Conservation (phyloP, 2,797 vertebrate species). For the Rhabdophis nuchalis region DNA sequence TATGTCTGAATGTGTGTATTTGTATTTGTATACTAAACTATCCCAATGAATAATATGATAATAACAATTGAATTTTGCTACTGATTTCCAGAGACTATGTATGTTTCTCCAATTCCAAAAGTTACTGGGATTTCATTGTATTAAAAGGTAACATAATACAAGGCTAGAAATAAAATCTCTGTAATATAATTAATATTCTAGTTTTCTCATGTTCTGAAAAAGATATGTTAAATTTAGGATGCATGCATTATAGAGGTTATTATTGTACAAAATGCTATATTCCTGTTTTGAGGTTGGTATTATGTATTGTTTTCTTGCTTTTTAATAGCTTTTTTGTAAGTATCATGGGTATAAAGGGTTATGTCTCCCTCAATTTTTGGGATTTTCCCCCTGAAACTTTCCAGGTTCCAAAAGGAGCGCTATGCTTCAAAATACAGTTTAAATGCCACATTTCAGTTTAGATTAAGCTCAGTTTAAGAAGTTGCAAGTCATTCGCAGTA, state of each 20-base stretch:
- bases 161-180: slow-evolving; percentile 8
- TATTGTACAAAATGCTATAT: background rate
- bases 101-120: background rate
- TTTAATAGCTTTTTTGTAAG: background rate
- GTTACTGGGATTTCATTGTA: background rate
- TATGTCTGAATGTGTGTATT: background rate
- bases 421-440: background rate
- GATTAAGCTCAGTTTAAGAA: background rate
- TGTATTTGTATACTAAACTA: background rate
- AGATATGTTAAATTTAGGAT: background rate
- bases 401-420: background rate
- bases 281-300: slow-evolving; percentile 7
- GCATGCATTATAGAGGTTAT: background rate
- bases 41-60: background rate
- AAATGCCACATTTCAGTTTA: background rate
- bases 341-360: background rate
- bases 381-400: background rate
- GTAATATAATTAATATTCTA: background rate
- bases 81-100: background rate
- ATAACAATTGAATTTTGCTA: background rate
- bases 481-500: background rate
- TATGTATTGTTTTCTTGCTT: slow-evolving; percentile 10
- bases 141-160: background rate
- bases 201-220: background rate
- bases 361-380: background rate